Percentiles rank a stretch among this genome's conserved stretches.
These are phyloP conservation scores for Chaenogobius annularis DNA, from an alignment of 2,113 vertebrate species.

Conservation along the genomic window DNA sequence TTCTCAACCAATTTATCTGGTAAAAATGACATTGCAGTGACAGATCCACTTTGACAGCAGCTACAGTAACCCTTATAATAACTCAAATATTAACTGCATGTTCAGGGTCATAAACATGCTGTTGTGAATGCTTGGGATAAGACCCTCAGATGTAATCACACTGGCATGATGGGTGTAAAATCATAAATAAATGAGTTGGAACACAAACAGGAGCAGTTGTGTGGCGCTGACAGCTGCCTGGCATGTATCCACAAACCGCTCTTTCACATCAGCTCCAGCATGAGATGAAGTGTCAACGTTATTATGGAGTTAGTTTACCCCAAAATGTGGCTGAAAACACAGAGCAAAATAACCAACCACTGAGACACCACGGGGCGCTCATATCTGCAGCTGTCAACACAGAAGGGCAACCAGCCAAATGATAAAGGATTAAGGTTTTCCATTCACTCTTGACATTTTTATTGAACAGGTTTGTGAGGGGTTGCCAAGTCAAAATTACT, in stretches of 20 bases:
- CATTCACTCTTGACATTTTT: neutral
- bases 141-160: slow-evolving; percentile 5
- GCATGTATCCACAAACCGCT: slow-evolving; percentile 2
- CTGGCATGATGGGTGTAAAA: neutral
- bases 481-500: neutral
- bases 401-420: slow-evolving; percentile 9
- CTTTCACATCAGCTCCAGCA: neutral
- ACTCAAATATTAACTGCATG: slow-evolving; percentile 17
- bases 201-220: neutral
- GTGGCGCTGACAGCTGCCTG: slow-evolving; percentile 7
- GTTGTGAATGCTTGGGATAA: slow-evolving; percentile 24
- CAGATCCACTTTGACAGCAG: slow-evolving; percentile 23
- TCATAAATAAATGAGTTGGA: neutral
- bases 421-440: slow-evolving; percentile 3
- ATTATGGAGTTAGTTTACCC: neutral
- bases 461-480: neutral
- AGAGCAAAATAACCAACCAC: slow-evolving; percentile 3
- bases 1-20: neutral
- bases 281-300: neutral
- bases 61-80: slow-evolving; percentile 15
- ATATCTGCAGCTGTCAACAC: slow-evolving; percentile 2
- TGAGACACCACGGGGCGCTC: neutral
- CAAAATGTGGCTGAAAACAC: slow-evolving; percentile 1
- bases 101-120: slow-evolving; percentile 16
- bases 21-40: neutral